Conservation (phyloP, 2,888 invertebrate species). For the Lasioglossum marginatum region DNA sequence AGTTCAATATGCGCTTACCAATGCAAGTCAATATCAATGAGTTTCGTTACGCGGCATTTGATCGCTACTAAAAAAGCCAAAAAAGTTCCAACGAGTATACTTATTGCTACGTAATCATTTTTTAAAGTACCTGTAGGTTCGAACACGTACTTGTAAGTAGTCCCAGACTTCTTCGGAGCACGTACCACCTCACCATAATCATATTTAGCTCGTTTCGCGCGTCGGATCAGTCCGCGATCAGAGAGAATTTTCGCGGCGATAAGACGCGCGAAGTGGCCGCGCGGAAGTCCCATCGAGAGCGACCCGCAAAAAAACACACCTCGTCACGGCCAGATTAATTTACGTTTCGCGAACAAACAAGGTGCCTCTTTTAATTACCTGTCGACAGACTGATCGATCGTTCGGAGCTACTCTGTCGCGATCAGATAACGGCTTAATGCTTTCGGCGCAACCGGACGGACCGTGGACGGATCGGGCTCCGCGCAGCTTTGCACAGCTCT, state of each 20-base stretch:
- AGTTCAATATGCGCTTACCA: not conserved
- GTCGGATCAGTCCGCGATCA: not conserved
- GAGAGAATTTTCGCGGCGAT: not conserved
- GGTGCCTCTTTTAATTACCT: conserved; percentile 68
- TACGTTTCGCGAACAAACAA: conserved; percentile 69
- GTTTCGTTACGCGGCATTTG: not conserved
- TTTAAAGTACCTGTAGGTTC: too few relatives aligned
- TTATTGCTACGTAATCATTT: too few relatives aligned
- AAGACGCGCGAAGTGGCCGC: not conserved
- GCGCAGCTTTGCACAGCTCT: not conserved
- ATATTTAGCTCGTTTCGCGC: too few relatives aligned
- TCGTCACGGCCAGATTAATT: conserved; percentile 68
- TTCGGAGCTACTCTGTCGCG: conserved; percentile 45
- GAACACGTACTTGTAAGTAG: too few relatives aligned
- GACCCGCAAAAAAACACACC: conserved; percentile 35
- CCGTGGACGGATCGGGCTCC: not conserved
- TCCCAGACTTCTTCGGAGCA: too few relatives aligned
- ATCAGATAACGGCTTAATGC: conserved; percentile 66
- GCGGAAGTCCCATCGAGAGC: not conserved
- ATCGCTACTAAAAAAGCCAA: not conserved
- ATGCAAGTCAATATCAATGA: not conserved
- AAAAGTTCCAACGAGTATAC: too few relatives aligned
- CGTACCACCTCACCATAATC: too few relatives aligned
- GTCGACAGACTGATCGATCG: conserved; percentile 74
- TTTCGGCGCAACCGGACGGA: conserved; percentile 29